Conservation (phyloP, 2,797 vertebrate species). For the Lindbergichthys nudifrons region DNA sequence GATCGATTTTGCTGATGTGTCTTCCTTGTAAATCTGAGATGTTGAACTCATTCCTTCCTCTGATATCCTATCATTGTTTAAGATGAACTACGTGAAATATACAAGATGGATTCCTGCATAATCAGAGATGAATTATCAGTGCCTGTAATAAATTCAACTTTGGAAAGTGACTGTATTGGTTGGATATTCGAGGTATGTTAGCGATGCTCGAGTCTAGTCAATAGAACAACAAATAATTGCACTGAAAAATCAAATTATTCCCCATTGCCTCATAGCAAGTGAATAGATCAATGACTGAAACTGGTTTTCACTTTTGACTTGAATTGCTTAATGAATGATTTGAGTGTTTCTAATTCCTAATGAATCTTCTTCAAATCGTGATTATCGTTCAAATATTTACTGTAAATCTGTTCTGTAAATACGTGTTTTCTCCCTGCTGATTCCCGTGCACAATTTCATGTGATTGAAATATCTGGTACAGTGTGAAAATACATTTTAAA, state of each 20-base stretch:
- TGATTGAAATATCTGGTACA: conserved; percentile 57
- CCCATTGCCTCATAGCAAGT: not conserved
- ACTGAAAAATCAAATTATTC: conserved; percentile 24
- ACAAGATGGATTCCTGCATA: conserved; percentile 41
- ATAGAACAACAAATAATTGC: conserved; percentile 38
- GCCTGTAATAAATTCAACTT: conserved; percentile 80
- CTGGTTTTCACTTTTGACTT: conserved; percentile 10
- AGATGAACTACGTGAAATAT: conserved; percentile 21
- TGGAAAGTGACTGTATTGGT: conserved; percentile 65
- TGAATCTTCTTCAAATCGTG: conserved; percentile 12
- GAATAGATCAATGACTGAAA: not conserved
- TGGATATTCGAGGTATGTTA: not conserved
- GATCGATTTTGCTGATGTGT: conserved; percentile 33
- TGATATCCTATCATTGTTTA: conserved; percentile 12
- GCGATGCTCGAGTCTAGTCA: conserved; percentile 13
- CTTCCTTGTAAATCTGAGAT: conserved; percentile 23
- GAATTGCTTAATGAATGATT: not conserved
- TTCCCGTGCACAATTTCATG: conserved; percentile 38
- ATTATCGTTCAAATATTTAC: conserved; percentile 8
- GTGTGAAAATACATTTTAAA: conserved; percentile 73
- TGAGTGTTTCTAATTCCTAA: conserved; percentile 16
- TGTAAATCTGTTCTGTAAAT: conserved; percentile 67
- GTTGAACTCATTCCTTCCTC: conserved; percentile 25
- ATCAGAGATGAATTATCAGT: conserved; percentile 81
- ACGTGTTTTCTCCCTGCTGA: conserved; percentile 46